Conservation (phyloP, 2,888 invertebrate species). For the Cataglyphis altisquamis region DNA sequence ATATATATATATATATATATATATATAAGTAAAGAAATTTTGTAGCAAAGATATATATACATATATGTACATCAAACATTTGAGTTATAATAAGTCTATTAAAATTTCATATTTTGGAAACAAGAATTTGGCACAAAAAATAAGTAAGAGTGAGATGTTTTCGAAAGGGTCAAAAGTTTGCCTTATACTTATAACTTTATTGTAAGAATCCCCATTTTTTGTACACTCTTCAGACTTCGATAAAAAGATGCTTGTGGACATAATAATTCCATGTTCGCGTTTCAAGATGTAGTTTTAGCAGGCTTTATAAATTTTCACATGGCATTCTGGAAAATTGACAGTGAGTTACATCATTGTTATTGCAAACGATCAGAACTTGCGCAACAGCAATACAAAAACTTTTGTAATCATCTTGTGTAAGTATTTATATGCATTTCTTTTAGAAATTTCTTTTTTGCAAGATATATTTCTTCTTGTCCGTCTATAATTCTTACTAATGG, state of each 20-base stretch:
- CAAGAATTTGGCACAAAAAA: neutral
- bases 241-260: neutral
- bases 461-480: neutral
- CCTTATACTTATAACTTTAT: neutral
- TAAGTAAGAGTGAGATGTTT: neutral
- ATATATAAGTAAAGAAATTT: neutral
- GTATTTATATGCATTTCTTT: neutral
- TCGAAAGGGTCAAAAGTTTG: neutral
- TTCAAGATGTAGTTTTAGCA: neutral
- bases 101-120: neutral
- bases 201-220: neutral
- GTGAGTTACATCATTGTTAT: conserved; percentile 6
- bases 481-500: neutral
- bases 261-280: neutral
- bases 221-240: neutral
- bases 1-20: no score
- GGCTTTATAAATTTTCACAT: conserved; percentile 20
- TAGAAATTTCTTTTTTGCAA: neutral
- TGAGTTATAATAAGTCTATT: neutral
- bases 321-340: neutral
- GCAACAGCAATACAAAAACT: neutral
- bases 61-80: neutral
- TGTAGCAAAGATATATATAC: neutral
- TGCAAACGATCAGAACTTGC: neutral
- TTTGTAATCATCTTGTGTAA: neutral